phyloP scores from a whole-genome alignment of 2,797 vertebrate genomes.

The Scolopax bukidnonensis region DNA sequence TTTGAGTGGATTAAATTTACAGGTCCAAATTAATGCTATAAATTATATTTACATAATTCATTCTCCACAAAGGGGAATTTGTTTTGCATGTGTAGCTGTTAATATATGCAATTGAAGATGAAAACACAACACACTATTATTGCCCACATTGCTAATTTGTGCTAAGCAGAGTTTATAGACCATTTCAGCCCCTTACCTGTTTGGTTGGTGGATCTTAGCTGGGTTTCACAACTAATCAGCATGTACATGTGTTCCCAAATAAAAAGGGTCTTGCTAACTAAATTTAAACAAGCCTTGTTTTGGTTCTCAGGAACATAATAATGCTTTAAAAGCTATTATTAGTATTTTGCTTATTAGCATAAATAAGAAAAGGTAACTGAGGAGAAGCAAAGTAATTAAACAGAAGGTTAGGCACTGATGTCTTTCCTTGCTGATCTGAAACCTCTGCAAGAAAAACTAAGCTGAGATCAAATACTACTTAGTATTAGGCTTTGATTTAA shows the following conservation, averaged over 20 bases:
- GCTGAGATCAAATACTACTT: background rate
- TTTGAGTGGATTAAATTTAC: conserved; percentile 77
- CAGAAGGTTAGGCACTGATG: background rate
- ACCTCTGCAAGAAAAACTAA: background rate
- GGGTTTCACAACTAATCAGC: conserved; percentile 51
- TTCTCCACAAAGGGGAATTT: conserved; percentile 66
- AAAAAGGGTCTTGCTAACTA: background rate
- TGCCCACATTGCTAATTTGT: conserved; percentile 58
- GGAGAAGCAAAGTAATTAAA: background rate
- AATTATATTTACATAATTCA: conserved; percentile 80
- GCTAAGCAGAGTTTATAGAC: conserved; percentile 63
- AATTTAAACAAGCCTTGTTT: conserved; percentile 9
- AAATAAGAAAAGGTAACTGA: conserved; percentile 13
- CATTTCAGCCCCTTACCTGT: conserved; percentile 8
- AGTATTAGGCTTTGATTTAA: background rate
- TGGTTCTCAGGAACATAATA: conserved; percentile 15
- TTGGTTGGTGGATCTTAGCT: background rate
- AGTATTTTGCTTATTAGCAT: conserved; percentile 14
- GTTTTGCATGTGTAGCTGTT: conserved; percentile 68
- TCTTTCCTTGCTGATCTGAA: background rate
- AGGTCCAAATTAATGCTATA: conserved; percentile 75
- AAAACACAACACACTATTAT: conserved; percentile 56
- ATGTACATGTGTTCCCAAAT: background rate
- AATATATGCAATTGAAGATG: conserved; percentile 68
- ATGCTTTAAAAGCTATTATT: conserved; percentile 41